Percentiles rank a stretch among this genome's conserved stretches.
phyloP scores from a whole-genome alignment of 53 echinoderm and acorn worm genomes.

The Zoroaster sp. region DNA sequence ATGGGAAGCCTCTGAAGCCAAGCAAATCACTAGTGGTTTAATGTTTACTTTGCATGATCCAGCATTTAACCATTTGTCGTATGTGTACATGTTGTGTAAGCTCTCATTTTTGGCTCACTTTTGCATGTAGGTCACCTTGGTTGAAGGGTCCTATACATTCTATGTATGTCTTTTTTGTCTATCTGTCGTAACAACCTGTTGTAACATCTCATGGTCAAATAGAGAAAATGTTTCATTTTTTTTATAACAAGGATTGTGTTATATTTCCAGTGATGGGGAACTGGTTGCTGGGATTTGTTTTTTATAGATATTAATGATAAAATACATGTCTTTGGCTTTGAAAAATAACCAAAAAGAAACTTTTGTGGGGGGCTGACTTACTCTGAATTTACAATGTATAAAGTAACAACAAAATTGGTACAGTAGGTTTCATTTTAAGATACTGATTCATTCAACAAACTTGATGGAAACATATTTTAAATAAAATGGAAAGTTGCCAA shows the following conservation, averaged over 20 bases:
- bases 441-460: too few relatives aligned
- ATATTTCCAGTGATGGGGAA: neutral
- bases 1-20: neutral
- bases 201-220: neutral
- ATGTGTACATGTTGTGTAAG: neutral
- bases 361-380: too few relatives aligned
- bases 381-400: too few relatives aligned
- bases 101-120: neutral
- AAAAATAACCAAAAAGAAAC: too few relatives aligned
- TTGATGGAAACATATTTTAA: too few relatives aligned
- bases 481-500: too few relatives aligned
- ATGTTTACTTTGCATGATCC: slow-evolving; percentile 25
- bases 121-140: neutral
- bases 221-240: neutral
- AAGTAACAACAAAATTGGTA: too few relatives aligned
- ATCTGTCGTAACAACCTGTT: neutral
- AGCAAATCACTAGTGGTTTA: neutral
- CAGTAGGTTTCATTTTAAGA: too few relatives aligned
- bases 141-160: neutral
- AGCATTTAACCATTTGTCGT: neutral
- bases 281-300: neutral
- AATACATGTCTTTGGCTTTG: too few relatives aligned
- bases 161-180: neutral
- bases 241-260: neutral
- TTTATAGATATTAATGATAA: too few relatives aligned